A percentile compares a stretch with the other conserved stretches of the same genome.
These are phyloP conservation scores for Amblyjoppa fuscipennis DNA, from an alignment of 2,888 invertebrate species.

Conservation along the genomic window DNA sequence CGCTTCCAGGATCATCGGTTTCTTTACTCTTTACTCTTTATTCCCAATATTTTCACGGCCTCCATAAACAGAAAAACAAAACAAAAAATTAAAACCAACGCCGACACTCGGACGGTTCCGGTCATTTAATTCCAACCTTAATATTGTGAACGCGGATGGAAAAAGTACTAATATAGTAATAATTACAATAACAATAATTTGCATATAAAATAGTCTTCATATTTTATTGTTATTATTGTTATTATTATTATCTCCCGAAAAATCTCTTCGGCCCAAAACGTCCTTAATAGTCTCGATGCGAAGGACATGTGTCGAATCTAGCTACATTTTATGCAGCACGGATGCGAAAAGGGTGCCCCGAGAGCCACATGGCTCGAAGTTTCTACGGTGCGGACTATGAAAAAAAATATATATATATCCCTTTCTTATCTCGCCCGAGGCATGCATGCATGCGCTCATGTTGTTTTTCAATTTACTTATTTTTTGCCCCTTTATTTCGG, in stretches of 20 bases:
- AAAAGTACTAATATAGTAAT: too few species aligned
- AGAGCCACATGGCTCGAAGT: slow-evolving; percentile 27
- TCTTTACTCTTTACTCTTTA: slow-evolving; percentile 34
- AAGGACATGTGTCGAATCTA: slow-evolving; percentile 2
- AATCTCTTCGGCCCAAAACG: background rate
- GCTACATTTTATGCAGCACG: background rate
- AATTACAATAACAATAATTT: too few species aligned
- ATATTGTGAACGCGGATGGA: too few species aligned
- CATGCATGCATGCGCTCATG: slow-evolving; percentile 7
- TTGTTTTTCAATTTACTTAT: slow-evolving; percentile 56
- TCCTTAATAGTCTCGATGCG: background rate
- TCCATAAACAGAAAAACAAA: background rate
- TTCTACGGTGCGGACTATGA: background rate
- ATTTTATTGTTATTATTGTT: too few species aligned
- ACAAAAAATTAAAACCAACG: background rate
- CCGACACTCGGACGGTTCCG: background rate
- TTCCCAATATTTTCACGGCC: slow-evolving; percentile 6
- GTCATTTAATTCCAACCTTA: background rate
- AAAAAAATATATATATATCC: slow-evolving; percentile 8
- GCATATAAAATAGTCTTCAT: too few species aligned
- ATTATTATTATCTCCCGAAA: background rate
- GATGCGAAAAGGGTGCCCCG: slow-evolving; percentile 17
- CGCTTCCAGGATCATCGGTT: slow-evolving; percentile 24
- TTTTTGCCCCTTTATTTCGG: slow-evolving; percentile 25
- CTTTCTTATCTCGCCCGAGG: slow-evolving; percentile 34